Conservation (phyloP, 2,888 invertebrate species). For the Gymnosoma rotundatum region DNA sequence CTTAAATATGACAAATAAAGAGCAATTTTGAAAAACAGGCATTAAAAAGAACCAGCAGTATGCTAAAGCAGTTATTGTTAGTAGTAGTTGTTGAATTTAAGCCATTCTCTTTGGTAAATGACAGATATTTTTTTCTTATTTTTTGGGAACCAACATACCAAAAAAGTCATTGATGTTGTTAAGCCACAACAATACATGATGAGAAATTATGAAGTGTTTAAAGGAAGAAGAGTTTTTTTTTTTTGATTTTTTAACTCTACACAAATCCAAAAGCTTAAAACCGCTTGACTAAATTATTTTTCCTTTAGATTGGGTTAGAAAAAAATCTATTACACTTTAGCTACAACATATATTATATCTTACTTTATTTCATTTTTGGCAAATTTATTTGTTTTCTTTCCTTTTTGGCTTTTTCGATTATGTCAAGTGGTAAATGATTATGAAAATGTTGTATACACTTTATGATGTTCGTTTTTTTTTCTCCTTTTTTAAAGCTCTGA, state of each 20-base stretch:
- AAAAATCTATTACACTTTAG: conserved; percentile 32
- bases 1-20: conserved; percentile 10
- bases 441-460: conserved; percentile 20
- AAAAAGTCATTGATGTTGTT: conserved; percentile 59
- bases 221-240: conserved; percentile 24
- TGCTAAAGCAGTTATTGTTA: conserved; percentile 46
- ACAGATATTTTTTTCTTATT: conserved; percentile 31
- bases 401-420: conserved; percentile 45
- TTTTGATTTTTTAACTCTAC: neutral
- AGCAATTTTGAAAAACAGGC: conserved; percentile 52
- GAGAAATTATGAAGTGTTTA: conserved; percentile 65
- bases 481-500: conserved; percentile 24
- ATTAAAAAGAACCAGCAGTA: conserved; percentile 25
- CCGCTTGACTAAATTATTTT: conserved; percentile 33
- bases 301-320: conserved; percentile 24
- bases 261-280: conserved; percentile 14
- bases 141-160: conserved; percentile 45
- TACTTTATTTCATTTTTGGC: neutral
- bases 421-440: conserved; percentile 62
- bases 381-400: neutral
- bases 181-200: conserved; percentile 61
- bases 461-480: conserved; percentile 6
- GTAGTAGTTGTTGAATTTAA: conserved; percentile 2
- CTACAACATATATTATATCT: conserved; percentile 3
- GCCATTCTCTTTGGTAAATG: conserved; percentile 45